Evolutionary conservation across 2,113 vertebrate species (phyloP), one percentile per base, ranked within the genome.

Genomic region (Theristicus caerulescens): DNA sequence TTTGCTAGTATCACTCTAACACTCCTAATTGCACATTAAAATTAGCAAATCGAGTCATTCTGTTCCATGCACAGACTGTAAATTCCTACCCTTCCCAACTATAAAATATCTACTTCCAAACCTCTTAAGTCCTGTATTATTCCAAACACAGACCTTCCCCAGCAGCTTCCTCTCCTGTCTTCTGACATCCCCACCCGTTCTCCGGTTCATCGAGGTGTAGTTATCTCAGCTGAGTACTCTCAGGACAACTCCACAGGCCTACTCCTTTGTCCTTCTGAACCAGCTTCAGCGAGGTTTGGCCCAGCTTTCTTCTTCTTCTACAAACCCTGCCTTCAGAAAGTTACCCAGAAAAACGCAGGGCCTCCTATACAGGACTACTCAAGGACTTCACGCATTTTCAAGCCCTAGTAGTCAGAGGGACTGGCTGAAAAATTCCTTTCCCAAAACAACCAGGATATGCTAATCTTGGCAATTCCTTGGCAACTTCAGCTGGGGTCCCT

Each of bases 381-480:
- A 38, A 83, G 25, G 25, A 49, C 32, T 51, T 90, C 10, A 42
- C 4, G 19, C 29, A 32, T 71, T 93, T 94, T 88, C 40, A 74
- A 86, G 32, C 22, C 64, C 27, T 24, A n/a, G 3, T 2, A 70
- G 69, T 59, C 55, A 61, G 22, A 62, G 5, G 19, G 29, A 58
- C 22, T 17, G 18, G 17, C 59, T 66, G 34, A 80, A 93, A 95
- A 96, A 78, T 34, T 84, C 80, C 47, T 79, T 84, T 94, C 88
- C 57, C 78, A 34, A 90, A 89, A 72, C 34, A 27, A 57, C 32
- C 31, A 57, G 40, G 66, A 49, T 57, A 70, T 80, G 47, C 21
- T 88, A 42, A 94, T 67, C 64, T 54, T 47, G 77, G 44, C 65
- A 82, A 72, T 69, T 49, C 89, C 54, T 52, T 27, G n/a, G 47